Evolutionary conservation across 2,113 vertebrate genomes (phyloP), one percentile per base, ranked within the genome.

Genomic region (Forbesichthys agassizii): DNA sequence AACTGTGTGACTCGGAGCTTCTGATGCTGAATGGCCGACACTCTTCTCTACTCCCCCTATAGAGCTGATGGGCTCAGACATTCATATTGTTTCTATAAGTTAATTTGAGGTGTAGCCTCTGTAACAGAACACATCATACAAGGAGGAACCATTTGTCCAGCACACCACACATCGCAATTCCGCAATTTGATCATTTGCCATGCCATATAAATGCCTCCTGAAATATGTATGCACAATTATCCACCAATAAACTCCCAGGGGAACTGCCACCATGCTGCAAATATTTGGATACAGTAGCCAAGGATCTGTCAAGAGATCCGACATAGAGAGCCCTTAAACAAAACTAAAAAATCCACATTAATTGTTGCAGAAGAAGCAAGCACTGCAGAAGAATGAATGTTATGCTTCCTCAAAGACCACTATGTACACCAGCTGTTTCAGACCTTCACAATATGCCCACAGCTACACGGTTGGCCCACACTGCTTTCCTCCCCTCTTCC

Each of bases 351-450:
- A 61, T 55, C 62, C 12, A 3, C 3, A 14, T 57, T 65, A 14
- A 9, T 56, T 9, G 20, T 16, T 16, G 66, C 64, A 80, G 73
- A 70, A 57, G 58, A 11, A 73, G 61, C 69, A 69, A 46, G 67
- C 70, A 72, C 67, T 71, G 64, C 68, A 66, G 46, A 75, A 59
- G 60, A 68, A 78, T 64, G 71, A 48, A 27, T 53, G 36, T 42
- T 59, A 71, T 68, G 69, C 73, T 79, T 74, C 63, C 12, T 79
- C 53, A 65, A 68, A 65, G 36, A 66, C 49, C 64, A 69, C 80
- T 54, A 58, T 91, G 92, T 87, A 80, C 89, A 83, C 92, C 96
- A 97, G 96, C 95, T 96, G 96, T 95, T 91, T 84, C 72, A 73
- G 88, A 88, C 93, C 92, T 92, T 95, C 95, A 94, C 92, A 88